Evolutionary conservation across 2,113 vertebrate species (phyloP).

Genomic region (Alouatta palliata): DNA sequence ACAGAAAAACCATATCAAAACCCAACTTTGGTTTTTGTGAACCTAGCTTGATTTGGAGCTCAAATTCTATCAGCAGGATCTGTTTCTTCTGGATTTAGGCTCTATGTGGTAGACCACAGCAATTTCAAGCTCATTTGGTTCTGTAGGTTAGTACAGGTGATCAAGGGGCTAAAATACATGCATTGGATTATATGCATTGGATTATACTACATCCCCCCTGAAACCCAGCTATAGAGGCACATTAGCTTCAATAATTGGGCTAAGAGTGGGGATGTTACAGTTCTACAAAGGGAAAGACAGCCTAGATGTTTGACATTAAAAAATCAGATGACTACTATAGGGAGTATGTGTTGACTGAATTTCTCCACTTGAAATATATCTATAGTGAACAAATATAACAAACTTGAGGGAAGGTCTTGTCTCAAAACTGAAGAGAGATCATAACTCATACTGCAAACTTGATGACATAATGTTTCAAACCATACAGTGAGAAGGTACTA

Average conservation of each 20-base stretch:
- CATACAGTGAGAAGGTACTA: neutral
- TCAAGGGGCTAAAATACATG: neutral
- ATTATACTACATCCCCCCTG: neutral
- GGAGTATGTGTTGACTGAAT: neutral
- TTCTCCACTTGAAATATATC: neutral
- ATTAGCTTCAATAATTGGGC: neutral
- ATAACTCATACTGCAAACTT: neutral
- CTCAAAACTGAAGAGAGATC: neutral
- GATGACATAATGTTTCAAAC: neutral
- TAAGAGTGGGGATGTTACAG: neutral
- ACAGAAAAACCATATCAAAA: neutral
- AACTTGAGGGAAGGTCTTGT: neutral
- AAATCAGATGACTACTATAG: neutral
- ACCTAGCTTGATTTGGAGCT: neutral
- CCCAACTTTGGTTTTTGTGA: neutral
- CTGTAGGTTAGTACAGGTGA: neutral
- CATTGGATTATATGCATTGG: neutral
- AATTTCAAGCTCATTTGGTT: neutral
- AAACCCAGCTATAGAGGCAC: neutral
- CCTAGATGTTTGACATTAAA: neutral
- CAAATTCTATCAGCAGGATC: neutral
- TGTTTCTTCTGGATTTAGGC: conserved; percentile 7
- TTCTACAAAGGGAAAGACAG: neutral
- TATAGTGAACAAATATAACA: neutral
- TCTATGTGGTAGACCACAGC: neutral